Percentiles rank a stretch among this genome's conserved stretches.
phyloP scores from a whole-genome alignment of 2,113 vertebrate species.

The Callaeas wilsoni region DNA sequence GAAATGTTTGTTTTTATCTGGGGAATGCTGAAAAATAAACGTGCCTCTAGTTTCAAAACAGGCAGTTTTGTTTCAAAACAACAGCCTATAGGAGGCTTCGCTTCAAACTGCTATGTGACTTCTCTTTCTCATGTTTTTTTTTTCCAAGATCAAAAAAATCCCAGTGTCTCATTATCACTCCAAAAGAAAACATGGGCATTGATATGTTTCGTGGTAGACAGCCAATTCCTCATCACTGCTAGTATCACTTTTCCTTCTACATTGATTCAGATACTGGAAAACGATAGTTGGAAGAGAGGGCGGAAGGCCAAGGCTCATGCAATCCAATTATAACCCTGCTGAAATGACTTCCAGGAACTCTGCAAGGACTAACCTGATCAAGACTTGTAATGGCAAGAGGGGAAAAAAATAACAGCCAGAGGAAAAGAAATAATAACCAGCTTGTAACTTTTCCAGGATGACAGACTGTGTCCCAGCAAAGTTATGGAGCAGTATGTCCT shows the following conservation, averaged over 20 bases:
- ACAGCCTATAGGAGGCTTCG: not conserved
- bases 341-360: not conserved
- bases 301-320: not conserved
- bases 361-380: not conserved
- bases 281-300: not conserved
- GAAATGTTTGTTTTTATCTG: not conserved
- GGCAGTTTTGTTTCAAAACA: not conserved
- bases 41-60: not conserved
- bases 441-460: conserved; percentile 59
- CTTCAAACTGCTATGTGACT: not conserved
- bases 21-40: not conserved
- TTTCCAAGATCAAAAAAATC: not conserved
- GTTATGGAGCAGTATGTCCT: conserved; percentile 55
- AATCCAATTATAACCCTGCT: not conserved
- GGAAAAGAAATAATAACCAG: conserved; percentile 59
- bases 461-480: conserved; percentile 58
- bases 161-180: not conserved
- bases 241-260: not conserved
- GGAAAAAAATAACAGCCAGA: conserved; percentile 63
- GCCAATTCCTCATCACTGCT: not conserved
- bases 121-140: not conserved
- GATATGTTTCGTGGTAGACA: not conserved
- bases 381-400: conserved; percentile 14
- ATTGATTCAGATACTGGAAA: not conserved
- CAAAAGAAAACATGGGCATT: not conserved